phyloP scores from a whole-genome alignment of 1,140 invertebrate genomes.

The Musca domestica region DNA sequence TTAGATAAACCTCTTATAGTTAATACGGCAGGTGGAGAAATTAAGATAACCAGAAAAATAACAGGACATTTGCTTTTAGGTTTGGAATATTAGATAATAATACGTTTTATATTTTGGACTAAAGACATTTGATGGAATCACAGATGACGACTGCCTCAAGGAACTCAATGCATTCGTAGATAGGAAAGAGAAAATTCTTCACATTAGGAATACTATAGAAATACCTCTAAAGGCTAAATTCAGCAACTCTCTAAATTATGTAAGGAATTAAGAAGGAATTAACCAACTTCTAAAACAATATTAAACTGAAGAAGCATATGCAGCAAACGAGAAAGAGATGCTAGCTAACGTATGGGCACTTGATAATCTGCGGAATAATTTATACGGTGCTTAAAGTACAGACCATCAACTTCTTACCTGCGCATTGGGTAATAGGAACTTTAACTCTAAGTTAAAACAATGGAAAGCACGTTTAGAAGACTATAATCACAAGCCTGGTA shows the following conservation, averaged over 20 bases:
- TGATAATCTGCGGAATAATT: no score
- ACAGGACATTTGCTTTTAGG: background rate
- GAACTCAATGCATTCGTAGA: background rate
- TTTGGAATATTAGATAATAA: background rate
- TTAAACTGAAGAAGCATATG: no score
- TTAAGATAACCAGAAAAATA: background rate
- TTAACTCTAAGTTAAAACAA: constrained; percentile 52
- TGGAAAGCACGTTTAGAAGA: no score
- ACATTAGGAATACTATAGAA: background rate
- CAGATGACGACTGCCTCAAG: background rate
- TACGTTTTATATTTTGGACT: background rate
- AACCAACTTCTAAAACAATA: no score
- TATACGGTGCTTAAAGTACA: no score
- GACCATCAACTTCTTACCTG: no score
- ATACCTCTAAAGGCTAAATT: no score
- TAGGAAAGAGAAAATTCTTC: constrained; percentile 26
- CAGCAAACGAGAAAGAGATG: no score
- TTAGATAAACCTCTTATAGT: background rate
- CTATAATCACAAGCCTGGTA: constrained; percentile 50
- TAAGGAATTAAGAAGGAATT: no score
- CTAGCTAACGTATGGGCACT: no score
- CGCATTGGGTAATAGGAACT: no score
- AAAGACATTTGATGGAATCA: constrained; percentile 1
- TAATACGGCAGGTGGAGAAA: background rate
- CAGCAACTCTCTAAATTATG: no score